phyloP scores from a whole-genome alignment of 2,888 invertebrate species.

The Melieria omissa region DNA sequence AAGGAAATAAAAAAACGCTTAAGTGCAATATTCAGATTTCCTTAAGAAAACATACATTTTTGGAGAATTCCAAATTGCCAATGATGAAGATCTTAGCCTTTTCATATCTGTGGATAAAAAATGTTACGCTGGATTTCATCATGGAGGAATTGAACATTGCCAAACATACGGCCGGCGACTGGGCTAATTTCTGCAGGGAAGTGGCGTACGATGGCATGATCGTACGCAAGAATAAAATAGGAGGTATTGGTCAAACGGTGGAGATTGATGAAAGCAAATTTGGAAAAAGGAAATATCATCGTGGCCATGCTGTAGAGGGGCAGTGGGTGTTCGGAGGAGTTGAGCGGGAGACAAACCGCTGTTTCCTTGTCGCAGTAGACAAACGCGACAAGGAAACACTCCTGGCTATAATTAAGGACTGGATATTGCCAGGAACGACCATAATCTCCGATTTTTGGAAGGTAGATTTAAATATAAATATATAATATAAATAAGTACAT shows the following conservation, averaged over 20 bases:
- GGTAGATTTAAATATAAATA: neutral
- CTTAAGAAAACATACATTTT: conserved; percentile 5
- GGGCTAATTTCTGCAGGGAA: conserved; percentile 14
- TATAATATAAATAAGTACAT: too few relatives aligned
- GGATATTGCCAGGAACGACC: conserved; percentile 1
- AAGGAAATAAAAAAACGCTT: too few relatives aligned
- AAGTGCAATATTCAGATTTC: neutral
- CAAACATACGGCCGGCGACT: conserved; percentile 14
- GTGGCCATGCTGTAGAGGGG: conserved; percentile 23
- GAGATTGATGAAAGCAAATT: conserved; percentile 26
- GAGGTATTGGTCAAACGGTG: neutral
- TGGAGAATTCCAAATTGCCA: neutral
- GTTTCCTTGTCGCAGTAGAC: conserved; percentile 26
- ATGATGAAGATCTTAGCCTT: conserved; percentile 5
- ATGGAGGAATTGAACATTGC: conserved; percentile 1
- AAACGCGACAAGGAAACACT: conserved; percentile 3
- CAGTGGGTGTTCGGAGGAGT: conserved; percentile 32
- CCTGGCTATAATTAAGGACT: conserved; percentile 1
- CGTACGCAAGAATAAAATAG: neutral
- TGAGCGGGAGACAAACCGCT: conserved; percentile 11
- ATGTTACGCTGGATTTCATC: neutral
- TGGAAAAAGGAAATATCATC: conserved; percentile 16
- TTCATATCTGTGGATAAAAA: neutral
- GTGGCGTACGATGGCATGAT: neutral
- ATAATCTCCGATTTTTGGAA: conserved; percentile 1